Percentiles rank a stretch among this genome's conserved stretches.
Conservation (phyloP, 2,113 vertebrate genomes). For the Nycticebus coucang region DNA sequence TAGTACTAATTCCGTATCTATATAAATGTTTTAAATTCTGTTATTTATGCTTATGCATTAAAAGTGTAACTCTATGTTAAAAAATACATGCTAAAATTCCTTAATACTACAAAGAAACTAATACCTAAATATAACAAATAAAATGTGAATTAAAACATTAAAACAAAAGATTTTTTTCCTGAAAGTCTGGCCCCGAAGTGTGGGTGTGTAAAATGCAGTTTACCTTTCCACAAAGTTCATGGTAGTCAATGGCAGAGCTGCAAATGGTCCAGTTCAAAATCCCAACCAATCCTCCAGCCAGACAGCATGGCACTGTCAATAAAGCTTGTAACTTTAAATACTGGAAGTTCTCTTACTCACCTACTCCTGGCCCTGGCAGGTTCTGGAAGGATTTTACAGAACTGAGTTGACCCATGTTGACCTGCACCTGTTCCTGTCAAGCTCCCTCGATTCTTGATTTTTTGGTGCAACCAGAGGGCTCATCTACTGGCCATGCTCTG, state of each 20-base stretch:
- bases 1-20: too few relatives aligned
- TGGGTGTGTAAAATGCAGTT: too few relatives aligned
- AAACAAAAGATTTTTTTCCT: too few relatives aligned
- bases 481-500: neutral
- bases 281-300: neutral
- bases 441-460: neutral
- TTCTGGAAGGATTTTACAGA: neutral
- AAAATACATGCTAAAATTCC: too few relatives aligned
- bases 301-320: neutral
- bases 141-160: too few relatives aligned
- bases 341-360: neutral
- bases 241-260: neutral
- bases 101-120: too few relatives aligned
- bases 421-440: fast-evolving
- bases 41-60: too few relatives aligned
- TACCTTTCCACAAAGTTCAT: neutral
- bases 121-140: too few relatives aligned
- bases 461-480: too few relatives aligned
- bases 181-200: too few relatives aligned
- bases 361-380: neutral
- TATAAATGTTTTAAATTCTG: too few relatives aligned
- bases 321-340: neutral
- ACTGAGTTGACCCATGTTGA: neutral
- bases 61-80: too few relatives aligned
- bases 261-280: neutral